Evolutionary conservation across 2,113 vertebrate species (phyloP), one percentile per base, ranked within the genome.

Genomic region (Cyprinodon tularosa): DNA sequence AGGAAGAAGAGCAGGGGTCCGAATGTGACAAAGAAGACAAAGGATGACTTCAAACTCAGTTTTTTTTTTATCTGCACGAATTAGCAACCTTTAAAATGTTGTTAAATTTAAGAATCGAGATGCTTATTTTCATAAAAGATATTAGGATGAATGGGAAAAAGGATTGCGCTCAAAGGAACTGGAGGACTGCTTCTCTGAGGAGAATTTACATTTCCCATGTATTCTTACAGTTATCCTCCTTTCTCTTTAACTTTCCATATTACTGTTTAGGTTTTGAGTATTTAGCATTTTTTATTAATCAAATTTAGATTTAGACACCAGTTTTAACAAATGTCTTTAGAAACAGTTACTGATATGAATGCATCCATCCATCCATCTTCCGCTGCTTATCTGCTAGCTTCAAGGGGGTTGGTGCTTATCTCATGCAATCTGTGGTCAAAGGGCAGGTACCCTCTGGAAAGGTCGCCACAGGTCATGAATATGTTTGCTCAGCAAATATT

Each of bases 1-100:
- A 84, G 89, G 86, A 80, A 87, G 84, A 83, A 90, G 91, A 83
- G 83, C 29, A 66, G 59, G 76, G 72, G 86, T 78, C 83, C 60
- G 71, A 75, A 62, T 64, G 76, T 4, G 71, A 88, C 45, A 44
- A 48, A 61, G 64, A 61, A 65, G 42, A 36, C 36, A 47, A 40
- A 38, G 14, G 47, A 17, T 36, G 66, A 5, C 20, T 53, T 66
- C 40, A 20, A 15, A 10, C 50, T 9, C 17, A 8, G 50, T 57
- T n/a, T 15, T 20, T 8, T 57, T 29, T 57, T 57, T 15, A 9
- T 14, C 50, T n/a, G 50, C 50, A n/a, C 10, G 6, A n/a, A 14
- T 15, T 20, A 57, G 50, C 17, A 57, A 57, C 20, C 17, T 57
- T 53, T 15, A n/a, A 20, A 2, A n/a, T 53, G 17, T 11, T 53